Conservation (phyloP, 1,140 invertebrate species). For the Drosophila saltans region DNA sequence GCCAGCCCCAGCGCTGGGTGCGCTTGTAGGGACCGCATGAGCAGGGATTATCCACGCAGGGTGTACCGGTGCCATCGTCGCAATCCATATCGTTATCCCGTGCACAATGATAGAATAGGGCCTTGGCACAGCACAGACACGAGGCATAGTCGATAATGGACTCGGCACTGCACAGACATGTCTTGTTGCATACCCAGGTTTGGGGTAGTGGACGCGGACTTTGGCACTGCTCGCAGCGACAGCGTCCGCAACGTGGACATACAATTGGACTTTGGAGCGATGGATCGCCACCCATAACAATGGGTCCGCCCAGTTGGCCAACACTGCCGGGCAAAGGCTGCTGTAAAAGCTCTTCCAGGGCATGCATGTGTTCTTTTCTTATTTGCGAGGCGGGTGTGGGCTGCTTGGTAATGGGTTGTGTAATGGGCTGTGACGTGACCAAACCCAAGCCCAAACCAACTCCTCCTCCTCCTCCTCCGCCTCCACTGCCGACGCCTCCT, state of each 20-base stretch:
- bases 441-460: conserved; percentile 36
- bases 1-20: conserved; percentile 91
- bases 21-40: conserved; percentile 90
- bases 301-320: conserved; percentile 51
- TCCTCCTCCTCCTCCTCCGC: conserved; percentile 22
- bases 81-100: conserved; percentile 88
- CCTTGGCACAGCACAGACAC: conserved; percentile 96
- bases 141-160: conserved; percentile 93
- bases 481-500: neutral
- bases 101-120: conserved; percentile 95
- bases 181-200: conserved; percentile 93
- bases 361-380: conserved; percentile 84
- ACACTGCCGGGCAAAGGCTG: conserved; percentile 30
- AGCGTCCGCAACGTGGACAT: conserved; percentile 92
- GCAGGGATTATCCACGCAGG: conserved; percentile 93
- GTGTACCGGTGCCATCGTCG: conserved; percentile 86
- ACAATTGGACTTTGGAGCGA: conserved; percentile 87
- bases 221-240: conserved; percentile 93
- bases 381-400: conserved; percentile 74
- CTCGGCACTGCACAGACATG: conserved; percentile 93
- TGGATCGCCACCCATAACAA: conserved; percentile 69
- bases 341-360: conserved; percentile 66
- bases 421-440: conserved; percentile 51
- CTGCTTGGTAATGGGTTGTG: conserved; percentile 85
- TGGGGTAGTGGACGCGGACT: conserved; percentile 92